A percentile compares a stretch with the other conserved stretches of the same genome.
phyloP scores from a whole-genome alignment of 37 sponge, comb jelly and placozoan species.

The Ianthella basta region DNA sequence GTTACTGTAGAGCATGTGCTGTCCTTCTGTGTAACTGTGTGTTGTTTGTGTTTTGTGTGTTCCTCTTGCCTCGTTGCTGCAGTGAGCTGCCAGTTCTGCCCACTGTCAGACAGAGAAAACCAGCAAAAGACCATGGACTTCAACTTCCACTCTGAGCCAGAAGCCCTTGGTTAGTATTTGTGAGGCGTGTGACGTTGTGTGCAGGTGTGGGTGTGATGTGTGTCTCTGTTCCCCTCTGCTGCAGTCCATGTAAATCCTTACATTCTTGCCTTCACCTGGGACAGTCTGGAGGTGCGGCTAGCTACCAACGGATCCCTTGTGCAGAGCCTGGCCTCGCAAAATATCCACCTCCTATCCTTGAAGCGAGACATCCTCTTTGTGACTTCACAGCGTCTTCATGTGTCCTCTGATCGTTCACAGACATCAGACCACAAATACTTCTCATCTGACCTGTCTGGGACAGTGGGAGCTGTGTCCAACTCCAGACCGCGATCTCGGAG shows the following conservation, averaged over 20 bases:
- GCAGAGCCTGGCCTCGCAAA: constrained; percentile 65
- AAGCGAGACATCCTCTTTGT: constrained; percentile 55
- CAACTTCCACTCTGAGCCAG: constrained; percentile 17
- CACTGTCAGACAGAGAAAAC: not conserved
- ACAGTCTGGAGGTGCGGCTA: constrained; percentile 71
- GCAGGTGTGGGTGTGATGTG: too few relatives aligned
- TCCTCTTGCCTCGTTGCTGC: not conserved
- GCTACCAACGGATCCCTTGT: constrained; percentile 79
- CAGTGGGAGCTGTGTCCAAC: not conserved
- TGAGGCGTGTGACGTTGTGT: not conserved
- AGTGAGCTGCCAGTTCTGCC: constrained; percentile 27
- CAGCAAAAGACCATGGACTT: not conserved
- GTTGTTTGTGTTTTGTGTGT: too few relatives aligned
- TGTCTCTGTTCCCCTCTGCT: too few relatives aligned
- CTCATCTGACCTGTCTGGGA: not conserved
- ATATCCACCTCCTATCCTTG: constrained; percentile 64
- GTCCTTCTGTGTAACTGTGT: too few relatives aligned
- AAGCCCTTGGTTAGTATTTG: not conserved
- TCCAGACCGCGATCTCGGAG: not conserved
- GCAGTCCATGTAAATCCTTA: constrained; percentile 65
- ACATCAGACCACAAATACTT: constrained; percentile 2
- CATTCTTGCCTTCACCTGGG: constrained; percentile 67
- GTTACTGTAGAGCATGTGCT: too few relatives aligned
- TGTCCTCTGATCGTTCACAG: not conserved
- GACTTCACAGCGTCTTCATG: not conserved